A percentile compares a stretch with the other conserved stretches of the same genome.
These are phyloP conservation scores for Cyclargus thomasi DNA, from an alignment of 1,140 invertebrate species.

Conservation along the genomic window DNA sequence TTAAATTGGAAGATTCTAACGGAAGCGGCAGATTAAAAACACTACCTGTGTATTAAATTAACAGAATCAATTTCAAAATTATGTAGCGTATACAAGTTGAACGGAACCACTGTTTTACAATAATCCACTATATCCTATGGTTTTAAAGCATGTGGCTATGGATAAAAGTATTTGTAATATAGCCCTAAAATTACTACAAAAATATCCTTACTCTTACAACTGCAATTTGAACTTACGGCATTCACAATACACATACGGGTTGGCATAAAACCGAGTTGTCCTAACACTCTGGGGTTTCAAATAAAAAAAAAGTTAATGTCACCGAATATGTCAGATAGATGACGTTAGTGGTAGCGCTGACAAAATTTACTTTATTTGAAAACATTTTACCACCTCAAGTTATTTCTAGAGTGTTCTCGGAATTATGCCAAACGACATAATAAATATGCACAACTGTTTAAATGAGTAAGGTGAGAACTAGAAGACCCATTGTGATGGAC, in stretches of 20 bases:
- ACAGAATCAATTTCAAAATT: background rate
- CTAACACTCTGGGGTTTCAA: background rate
- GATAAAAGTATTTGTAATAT: conserved; percentile 4
- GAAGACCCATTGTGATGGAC: background rate
- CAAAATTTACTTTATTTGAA: background rate
- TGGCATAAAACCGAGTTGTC: conserved; percentile 8
- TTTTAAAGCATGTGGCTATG: background rate
- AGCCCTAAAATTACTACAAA: conserved; percentile 2
- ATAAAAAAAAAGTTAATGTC: background rate
- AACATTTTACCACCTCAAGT: background rate
- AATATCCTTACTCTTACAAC: conserved; percentile 5
- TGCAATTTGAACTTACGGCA: background rate
- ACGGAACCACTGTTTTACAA: background rate
- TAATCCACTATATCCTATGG: background rate
- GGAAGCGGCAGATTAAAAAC: background rate
- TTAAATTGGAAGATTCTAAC: background rate
- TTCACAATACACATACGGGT: conserved; percentile 2
- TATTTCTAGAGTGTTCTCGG: background rate
- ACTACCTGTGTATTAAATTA: background rate
- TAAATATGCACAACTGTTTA: background rate
- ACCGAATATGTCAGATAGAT: background rate
- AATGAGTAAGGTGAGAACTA: background rate
- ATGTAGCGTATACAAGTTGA: background rate
- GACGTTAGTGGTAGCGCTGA: background rate
- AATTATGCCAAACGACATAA: background rate